Conservation (phyloP, 2,888 invertebrate genomes). For the Brassicogethes aeneus region DNA sequence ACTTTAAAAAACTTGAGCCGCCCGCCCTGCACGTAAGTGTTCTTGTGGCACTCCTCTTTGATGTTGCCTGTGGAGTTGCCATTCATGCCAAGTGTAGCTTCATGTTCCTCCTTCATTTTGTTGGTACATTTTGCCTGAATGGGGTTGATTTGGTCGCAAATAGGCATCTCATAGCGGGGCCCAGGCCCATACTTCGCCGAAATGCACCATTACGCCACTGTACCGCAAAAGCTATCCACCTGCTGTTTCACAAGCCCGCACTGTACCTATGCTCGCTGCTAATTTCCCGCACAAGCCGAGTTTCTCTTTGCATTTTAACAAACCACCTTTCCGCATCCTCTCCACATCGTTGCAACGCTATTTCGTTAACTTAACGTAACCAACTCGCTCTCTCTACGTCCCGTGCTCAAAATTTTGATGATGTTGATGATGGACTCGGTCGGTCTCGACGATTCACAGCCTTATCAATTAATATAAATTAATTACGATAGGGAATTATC, state of each 20-base stretch:
- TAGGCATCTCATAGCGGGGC: slow-evolving; percentile 57
- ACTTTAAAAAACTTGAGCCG: slow-evolving; percentile 75
- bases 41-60: slow-evolving; percentile 41
- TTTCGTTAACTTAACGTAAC: slow-evolving; percentile 16
- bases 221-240: slow-evolving; percentile 38
- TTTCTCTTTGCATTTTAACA: slow-evolving; percentile 17
- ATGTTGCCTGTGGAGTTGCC: slow-evolving; percentile 55
- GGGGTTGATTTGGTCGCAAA: slow-evolving; percentile 50
- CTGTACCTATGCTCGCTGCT: slow-evolving; percentile 28
- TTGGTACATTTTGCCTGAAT: slow-evolving; percentile 66
- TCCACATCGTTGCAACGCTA: slow-evolving; percentile 17
- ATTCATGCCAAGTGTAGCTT: slow-evolving; percentile 52
- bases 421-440: slow-evolving; percentile 36
- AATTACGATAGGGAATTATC: too few species aligned
- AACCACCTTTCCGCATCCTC: slow-evolving; percentile 22
- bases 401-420: slow-evolving; percentile 36
- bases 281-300: slow-evolving; percentile 22
- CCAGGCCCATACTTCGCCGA: slow-evolving; percentile 42
- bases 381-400: slow-evolving; percentile 20
- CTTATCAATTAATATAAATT: too few species aligned
- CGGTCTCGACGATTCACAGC: too few species aligned
- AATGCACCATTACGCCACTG: too few species aligned
- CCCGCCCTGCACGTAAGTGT: slow-evolving; percentile 51
- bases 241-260: slow-evolving; percentile 34
- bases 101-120: slow-evolving; percentile 49